Evolutionary conservation across 2,113 vertebrate species (phyloP).

Genomic region (Hipposideros armiger): DNA sequence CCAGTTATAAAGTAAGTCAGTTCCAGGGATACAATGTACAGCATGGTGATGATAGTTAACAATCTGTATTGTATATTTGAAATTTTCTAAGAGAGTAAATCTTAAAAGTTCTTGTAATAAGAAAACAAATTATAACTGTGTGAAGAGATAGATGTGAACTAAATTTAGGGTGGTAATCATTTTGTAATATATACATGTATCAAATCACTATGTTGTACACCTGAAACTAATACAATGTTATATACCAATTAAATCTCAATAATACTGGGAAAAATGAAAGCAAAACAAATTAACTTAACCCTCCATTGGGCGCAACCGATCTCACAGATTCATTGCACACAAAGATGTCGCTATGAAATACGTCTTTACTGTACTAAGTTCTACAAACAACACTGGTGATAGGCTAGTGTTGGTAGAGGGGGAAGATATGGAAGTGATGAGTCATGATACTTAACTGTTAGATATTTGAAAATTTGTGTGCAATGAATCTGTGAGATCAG

Average conservation of each 20-base stretch:
- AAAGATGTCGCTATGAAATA: too few species aligned
- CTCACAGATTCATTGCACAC: too few species aligned
- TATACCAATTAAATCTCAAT: not conserved
- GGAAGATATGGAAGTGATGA: too few species aligned
- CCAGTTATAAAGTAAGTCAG: not conserved
- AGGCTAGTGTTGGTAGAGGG: too few species aligned
- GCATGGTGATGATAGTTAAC: not conserved
- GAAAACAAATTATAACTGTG: not conserved
- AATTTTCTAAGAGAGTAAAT: not conserved
- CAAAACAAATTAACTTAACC: not conserved
- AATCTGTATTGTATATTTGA: not conserved
- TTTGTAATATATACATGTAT: not conserved
- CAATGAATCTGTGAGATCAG: too few species aligned
- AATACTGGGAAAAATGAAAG: not conserved
- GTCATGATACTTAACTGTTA: too few species aligned
- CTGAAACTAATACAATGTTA: not conserved
- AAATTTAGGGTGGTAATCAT: not conserved
- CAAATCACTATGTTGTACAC: not conserved
- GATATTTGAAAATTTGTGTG: too few species aligned
- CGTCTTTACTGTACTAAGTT: too few species aligned
- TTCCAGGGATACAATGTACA: not conserved
- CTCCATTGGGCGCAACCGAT: too few species aligned
- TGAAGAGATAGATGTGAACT: not conserved
- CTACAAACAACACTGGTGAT: too few species aligned
- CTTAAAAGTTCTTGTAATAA: not conserved